phyloP scores from a whole-genome alignment of 2,888 invertebrate genomes.

The Volucella inanis region DNA sequence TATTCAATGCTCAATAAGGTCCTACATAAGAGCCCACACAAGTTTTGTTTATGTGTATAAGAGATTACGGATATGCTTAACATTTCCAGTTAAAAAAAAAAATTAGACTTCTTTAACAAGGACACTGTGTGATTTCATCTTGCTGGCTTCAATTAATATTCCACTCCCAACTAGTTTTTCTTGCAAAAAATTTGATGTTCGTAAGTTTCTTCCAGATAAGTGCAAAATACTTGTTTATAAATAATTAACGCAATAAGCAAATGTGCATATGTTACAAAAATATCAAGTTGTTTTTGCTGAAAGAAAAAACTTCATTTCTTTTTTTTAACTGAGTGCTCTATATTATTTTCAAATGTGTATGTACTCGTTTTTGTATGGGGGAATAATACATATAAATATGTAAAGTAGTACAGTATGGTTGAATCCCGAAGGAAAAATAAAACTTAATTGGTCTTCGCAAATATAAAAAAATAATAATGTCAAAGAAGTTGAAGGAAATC shows the following conservation, averaged over 20 bases:
- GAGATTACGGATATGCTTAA: conserved; percentile 3
- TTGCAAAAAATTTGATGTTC: conserved; percentile 25
- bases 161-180: conserved; percentile 1
- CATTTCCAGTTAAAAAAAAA: conserved; percentile 8
- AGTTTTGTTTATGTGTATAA: conserved; percentile 4
- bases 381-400: conserved; percentile 10
- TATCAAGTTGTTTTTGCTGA: conserved; percentile 25
- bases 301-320: not conserved
- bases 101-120: conserved; percentile 11
- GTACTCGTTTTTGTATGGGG: conserved; percentile 5
- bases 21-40: not conserved
- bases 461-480: too few species aligned
- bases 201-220: conserved; percentile 45
- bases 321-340: conserved; percentile 14
- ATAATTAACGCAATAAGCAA: conserved; percentile 38
- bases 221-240: conserved; percentile 51
- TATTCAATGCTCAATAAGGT: not conserved
- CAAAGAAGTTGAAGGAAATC: conserved; percentile 33
- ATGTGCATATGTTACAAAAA: conserved; percentile 24
- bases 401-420: conserved; percentile 30
- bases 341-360: conserved; percentile 9
- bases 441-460: conserved; percentile 18
- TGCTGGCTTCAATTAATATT: not conserved
- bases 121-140: conserved; percentile 31
- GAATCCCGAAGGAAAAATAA: conserved; percentile 51